Evolutionary conservation across 92 coral and sea anemone species (phyloP), one percentile per base, ranked within the genome.

Genomic region (Heliopora coerulea): DNA sequence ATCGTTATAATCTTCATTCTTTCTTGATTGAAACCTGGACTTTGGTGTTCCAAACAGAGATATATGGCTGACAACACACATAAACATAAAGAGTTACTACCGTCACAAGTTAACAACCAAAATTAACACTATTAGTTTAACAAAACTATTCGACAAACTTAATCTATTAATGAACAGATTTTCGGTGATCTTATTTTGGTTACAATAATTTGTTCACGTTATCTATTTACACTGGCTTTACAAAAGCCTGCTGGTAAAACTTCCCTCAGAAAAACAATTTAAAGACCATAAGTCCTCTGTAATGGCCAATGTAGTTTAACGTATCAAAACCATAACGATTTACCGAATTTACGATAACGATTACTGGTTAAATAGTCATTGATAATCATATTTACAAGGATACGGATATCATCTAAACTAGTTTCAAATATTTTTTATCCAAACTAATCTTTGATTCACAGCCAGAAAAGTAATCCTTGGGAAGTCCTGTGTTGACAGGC

Each of bases 401-500:
- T 33, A 33, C 24, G 29, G 30, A 32, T 26, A 54, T 29, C 18
- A 62, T 5, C 63, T 2, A 14, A 48, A 44, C 33, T 67, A 67
- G 74, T 48, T 28, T 4, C 39, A 52, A 54, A 33, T 58, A 32
- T 11, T 49, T 42, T 19, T 44, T 7, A 24, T 25, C 15, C 13
- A 21, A 31, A 31, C 13, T 17, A 27, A 2, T 49, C 28, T 49
- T 68, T 66, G 73, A 50, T 20, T 44, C 29, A 25, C 33, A 68
- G 77, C 32, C 49, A 70, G 34, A 34, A 70, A 67, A 49, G 63
- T 70, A 70, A 70, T 70, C 77, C 50, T 27, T n/a, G 8, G 77
- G 77, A 70, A 70, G 46, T 68, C 20, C 31, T 23, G 74, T 70
- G 77, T 31, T 70, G 77, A 70, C 77, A 70, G 23, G 52, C 62